Conservation (phyloP, 1,140 invertebrate genomes). For the Tetramorium alpestre region DNA sequence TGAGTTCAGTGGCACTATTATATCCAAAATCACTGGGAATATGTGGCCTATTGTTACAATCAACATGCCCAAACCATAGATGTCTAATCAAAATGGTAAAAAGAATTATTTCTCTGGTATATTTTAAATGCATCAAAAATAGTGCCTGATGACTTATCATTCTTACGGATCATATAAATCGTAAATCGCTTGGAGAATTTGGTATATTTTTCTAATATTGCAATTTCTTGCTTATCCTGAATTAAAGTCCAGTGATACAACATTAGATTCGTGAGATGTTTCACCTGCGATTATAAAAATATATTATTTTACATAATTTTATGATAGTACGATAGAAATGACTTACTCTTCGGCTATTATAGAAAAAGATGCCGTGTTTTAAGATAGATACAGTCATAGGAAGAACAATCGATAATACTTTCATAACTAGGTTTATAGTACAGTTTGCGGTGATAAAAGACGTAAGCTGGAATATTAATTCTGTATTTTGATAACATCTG, state of each 20-base stretch:
- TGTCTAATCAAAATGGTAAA: background rate
- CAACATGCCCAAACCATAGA: background rate
- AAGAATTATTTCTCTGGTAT: background rate
- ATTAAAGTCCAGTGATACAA: slow-evolving; percentile 16
- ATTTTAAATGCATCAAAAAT: background rate
- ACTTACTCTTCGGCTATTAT: slow-evolving; percentile 1
- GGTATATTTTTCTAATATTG: slow-evolving; percentile 23
- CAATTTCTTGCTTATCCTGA: slow-evolving; percentile 7
- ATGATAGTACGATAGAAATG: background rate
- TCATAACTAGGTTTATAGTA: slow-evolving; percentile 13
- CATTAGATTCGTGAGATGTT: slow-evolving; percentile 2
- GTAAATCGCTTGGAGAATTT: background rate
- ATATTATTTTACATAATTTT: background rate
- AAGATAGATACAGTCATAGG: background rate
- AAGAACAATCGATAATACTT: slow-evolving; percentile 35
- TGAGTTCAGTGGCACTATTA: slow-evolving; percentile 1
- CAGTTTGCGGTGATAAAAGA: background rate
- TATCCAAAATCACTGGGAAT: background rate
- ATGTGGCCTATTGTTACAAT: background rate
- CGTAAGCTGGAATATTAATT: slow-evolving; percentile 13
- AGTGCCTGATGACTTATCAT: background rate
- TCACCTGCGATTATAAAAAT: background rate
- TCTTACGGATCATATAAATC: background rate
- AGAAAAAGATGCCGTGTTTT: slow-evolving; percentile 18
- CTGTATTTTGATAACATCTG: background rate